Conservation (phyloP, 2,113 vertebrate species). For the Vidua chalybeata region DNA sequence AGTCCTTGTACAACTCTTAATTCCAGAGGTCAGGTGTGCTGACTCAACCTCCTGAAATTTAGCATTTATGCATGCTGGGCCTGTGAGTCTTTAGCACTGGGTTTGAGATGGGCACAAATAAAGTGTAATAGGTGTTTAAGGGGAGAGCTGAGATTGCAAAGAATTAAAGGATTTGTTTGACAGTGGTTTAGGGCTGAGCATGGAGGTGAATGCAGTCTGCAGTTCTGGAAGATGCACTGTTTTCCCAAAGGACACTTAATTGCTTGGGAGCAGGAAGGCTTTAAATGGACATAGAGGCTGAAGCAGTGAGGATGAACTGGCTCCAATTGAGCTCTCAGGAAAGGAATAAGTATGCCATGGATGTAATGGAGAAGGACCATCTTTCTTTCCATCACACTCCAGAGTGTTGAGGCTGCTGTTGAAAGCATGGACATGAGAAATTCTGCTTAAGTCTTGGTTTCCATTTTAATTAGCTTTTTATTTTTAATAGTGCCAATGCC, state of each 20-base stretch:
- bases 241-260: not conserved
- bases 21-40: slow-evolving; percentile 26
- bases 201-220: not conserved
- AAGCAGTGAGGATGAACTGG: not conserved
- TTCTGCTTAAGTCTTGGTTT: not conserved
- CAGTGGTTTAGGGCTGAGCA: not conserved
- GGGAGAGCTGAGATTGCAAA: not conserved
- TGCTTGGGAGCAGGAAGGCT: not conserved
- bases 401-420: not conserved
- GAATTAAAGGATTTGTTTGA: not conserved
- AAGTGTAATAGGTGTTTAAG: not conserved
- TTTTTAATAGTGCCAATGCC: not conserved
- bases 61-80: not conserved
- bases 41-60: slow-evolving; percentile 27
- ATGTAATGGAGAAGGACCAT: not conserved
- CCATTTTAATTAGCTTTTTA: slow-evolving; percentile 19
- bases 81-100: not conserved
- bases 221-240: not conserved
- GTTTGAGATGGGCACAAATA: not conserved
- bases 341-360: not conserved
- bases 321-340: not conserved
- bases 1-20: not conserved
- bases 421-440: not conserved
- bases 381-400: not conserved
- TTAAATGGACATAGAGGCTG: not conserved